These are phyloP conservation scores for Theocolax elegans DNA, from an alignment of 1,140 invertebrate species.

Conservation along the genomic window DNA sequence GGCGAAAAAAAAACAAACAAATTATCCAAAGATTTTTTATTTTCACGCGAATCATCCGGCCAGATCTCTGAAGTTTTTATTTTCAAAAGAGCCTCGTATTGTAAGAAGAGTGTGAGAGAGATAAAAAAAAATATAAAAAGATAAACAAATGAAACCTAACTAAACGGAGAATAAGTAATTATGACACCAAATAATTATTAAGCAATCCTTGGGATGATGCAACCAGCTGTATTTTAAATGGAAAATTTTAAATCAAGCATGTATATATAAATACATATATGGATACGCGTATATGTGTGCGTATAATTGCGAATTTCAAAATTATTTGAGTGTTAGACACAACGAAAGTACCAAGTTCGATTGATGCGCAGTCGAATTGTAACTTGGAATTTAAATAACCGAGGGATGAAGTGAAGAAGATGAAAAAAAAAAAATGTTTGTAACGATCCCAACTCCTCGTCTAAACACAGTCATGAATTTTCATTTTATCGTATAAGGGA, in stretches of 20 bases:
- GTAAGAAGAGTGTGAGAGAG: too few relatives aligned
- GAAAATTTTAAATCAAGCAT: not conserved
- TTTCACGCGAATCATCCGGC: too few relatives aligned
- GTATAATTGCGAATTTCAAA: not conserved
- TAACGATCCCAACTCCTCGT: too few relatives aligned
- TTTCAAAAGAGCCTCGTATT: too few relatives aligned
- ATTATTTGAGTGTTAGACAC: slow-evolving; percentile 34
- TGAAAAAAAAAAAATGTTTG: too few relatives aligned
- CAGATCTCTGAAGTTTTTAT: too few relatives aligned
- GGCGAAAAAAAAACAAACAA: too few relatives aligned
- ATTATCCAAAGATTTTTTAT: too few relatives aligned
- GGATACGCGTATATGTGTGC: slow-evolving; percentile 14
- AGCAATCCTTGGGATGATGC: slow-evolving; percentile 18
- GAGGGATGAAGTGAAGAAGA: not conserved
- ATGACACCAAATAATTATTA: slow-evolving; percentile 36
- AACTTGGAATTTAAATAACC: too few relatives aligned
- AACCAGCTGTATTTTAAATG: not conserved
- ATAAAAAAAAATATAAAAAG: too few relatives aligned
- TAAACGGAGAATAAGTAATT: slow-evolving; percentile 11
- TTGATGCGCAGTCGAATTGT: slow-evolving; percentile 1
- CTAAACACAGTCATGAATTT: slow-evolving; percentile 11
- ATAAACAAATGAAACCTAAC: too few relatives aligned
- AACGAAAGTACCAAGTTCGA: slow-evolving; percentile 41
- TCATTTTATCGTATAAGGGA: slow-evolving; percentile 30
- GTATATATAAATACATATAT: slow-evolving; percentile 18